Evolutionary conservation across 2,797 vertebrate species (phyloP), one percentile per base, ranked within the genome.

Genomic region (Hafferia zeledoni): DNA sequence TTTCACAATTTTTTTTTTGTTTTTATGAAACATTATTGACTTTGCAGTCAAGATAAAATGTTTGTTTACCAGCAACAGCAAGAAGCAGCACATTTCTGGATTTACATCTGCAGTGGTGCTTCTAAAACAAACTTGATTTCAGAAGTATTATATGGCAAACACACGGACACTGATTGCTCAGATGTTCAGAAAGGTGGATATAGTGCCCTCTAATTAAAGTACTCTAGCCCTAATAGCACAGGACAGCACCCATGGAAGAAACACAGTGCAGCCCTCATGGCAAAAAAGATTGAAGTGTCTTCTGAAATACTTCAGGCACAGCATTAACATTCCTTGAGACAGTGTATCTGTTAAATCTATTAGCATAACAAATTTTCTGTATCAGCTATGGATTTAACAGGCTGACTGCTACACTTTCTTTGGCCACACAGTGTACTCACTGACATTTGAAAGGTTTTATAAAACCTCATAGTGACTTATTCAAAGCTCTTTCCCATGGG

Each of bases 71-170:
- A 71, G 39, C 52, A 61, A 3, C 11, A 50, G 30, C 7, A 75
- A 78, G 57, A 35, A 49, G 8, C 37, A 44, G 35, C 2, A 4
- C 8, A 11, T 37, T 86, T 68, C 52, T 23, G 13, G 8, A 78
- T 37, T 64, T 33, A 2, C 1, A 6, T 33, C 33, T 71, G 9
- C 2, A 4, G 14, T 3, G 1, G 3, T 27, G 12, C 18, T 92
- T 87, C 69, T 67, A 14, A 79, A 69, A 39, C 3, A 55, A 57
- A 57, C 4, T 18, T 53, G 17, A 30, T 30, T 83, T 67, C 52
- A 27, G 24, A 71, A 86, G 23, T 67, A 76, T 47, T 22, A 46
- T 2, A 28, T 12, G 24, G 25, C 28, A 63, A 76, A 44, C 24
- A 55, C 25, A 41, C 15, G 33, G 37, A 41, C 71, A 57, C 4